Percentiles rank a stretch among this genome's conserved stretches.
phyloP scores from a whole-genome alignment of 2,113 vertebrate species.

The Calyptomena viridis region DNA sequence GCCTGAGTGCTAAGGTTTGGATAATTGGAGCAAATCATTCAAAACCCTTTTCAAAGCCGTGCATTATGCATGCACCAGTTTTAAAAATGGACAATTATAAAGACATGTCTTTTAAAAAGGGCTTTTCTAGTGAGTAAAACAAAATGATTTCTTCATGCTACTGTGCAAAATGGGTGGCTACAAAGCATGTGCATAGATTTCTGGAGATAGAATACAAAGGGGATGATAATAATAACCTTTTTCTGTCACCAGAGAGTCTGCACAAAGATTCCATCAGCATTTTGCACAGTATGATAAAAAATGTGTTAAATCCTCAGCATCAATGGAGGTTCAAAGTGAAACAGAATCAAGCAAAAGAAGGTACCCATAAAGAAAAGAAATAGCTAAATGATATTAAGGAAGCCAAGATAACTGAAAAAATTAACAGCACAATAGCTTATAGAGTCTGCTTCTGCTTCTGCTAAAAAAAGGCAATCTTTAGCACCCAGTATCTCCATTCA shows the following conservation, averaged over 20 bases:
- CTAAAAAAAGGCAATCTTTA: constrained; percentile 25
- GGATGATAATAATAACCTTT: constrained; percentile 5
- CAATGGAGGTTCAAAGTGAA: constrained; percentile 20
- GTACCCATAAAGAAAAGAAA: background rate
- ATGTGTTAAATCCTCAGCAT: constrained; percentile 22
- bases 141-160: background rate
- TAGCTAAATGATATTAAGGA: constrained; percentile 25
- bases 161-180: background rate
- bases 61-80: background rate
- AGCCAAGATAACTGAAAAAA: constrained; percentile 18
- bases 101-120: background rate
- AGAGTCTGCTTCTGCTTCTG: background rate
- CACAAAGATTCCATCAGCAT: constrained; percentile 37
- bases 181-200: constrained; percentile 14
- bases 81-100: background rate
- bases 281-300: constrained; percentile 45
- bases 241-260: background rate
- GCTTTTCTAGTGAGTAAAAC: background rate
- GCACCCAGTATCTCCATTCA: background rate
- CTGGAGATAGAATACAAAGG: background rate
- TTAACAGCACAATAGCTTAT: constrained; percentile 18
- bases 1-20: background rate
- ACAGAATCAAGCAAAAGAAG: background rate
- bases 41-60: background rate
- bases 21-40: background rate